These are phyloP conservation scores for Acronicta psi DNA, from an alignment of 2,888 invertebrate genomes.

Conservation along the genomic window DNA sequence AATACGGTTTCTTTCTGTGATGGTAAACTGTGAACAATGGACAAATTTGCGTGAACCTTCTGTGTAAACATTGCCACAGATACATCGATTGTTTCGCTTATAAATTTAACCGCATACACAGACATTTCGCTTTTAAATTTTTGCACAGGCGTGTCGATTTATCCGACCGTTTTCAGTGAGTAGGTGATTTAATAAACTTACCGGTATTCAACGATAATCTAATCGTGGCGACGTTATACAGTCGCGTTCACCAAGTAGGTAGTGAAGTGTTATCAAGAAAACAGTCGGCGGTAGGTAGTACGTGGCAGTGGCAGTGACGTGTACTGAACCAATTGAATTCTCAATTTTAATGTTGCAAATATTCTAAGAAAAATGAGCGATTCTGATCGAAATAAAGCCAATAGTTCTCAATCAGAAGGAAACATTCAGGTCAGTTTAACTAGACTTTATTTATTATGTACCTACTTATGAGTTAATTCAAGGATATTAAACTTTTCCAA, in stretches of 20 bases:
- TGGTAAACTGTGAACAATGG: conserved; percentile 13
- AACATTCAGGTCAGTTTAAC: conserved; percentile 67
- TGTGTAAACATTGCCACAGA: conserved; percentile 73
- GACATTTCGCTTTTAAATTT: conserved; percentile 56
- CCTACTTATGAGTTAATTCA: neutral
- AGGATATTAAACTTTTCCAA: neutral
- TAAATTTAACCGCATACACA: conserved; percentile 60
- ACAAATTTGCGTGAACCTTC: conserved; percentile 57
- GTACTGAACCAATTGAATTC: conserved; percentile 20
- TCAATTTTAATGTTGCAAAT: conserved; percentile 37
- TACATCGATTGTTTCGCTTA: conserved; percentile 70
- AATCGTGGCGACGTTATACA: conserved; percentile 63
- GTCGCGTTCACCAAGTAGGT: conserved; percentile 47
- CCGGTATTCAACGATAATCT: conserved; percentile 60
- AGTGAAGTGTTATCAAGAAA: conserved; percentile 73
- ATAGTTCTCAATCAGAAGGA: conserved; percentile 56
- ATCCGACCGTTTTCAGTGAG: conserved; percentile 68
- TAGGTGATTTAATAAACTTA: conserved; percentile 51
- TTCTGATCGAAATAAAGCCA: conserved; percentile 56
- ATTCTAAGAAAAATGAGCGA: conserved; percentile 65
- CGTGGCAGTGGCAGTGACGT: conserved; percentile 83
- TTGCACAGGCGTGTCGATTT: conserved; percentile 62
- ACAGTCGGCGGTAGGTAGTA: conserved; percentile 73
- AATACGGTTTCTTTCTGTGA: conserved; percentile 24
- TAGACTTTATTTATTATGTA: neutral